Percentiles rank a stretch among this genome's conserved stretches.
Conservation (phyloP, 1,140 invertebrate genomes). For the Copidosoma floridanum region DNA sequence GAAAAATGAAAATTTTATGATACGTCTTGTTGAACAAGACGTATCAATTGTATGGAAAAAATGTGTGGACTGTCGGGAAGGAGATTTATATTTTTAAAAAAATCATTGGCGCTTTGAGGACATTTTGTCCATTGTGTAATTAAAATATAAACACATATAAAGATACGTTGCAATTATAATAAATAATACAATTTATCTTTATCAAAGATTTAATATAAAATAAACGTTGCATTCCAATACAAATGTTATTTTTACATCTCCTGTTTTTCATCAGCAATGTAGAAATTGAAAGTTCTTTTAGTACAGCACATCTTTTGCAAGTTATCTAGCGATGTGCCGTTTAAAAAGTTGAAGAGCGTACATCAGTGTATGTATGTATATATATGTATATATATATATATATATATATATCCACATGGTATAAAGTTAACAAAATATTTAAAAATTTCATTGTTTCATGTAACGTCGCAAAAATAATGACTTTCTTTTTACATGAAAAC, state of each 20-base stretch:
- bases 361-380: background rate
- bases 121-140: conserved; percentile 20
- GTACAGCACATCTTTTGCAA: too few relatives aligned
- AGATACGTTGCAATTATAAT: conserved; percentile 22
- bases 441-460: too few relatives aligned
- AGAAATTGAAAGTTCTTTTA: too few relatives aligned
- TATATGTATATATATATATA: too few relatives aligned
- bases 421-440: background rate
- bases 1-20: background rate
- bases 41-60: conserved; percentile 3
- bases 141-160: conserved; percentile 15
- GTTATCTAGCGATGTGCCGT: too few relatives aligned
- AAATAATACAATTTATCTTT: conserved; percentile 33
- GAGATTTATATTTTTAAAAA: conserved; percentile 20
- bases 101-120: conserved; percentile 10
- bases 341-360: background rate
- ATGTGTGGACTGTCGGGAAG: conserved; percentile 18
- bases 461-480: too few relatives aligned
- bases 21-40: conserved; percentile 1
- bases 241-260: conserved; percentile 38
- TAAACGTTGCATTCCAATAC: conserved; percentile 51
- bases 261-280: background rate
- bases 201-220: conserved; percentile 48
- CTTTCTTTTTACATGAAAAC: too few relatives aligned
- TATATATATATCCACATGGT: too few relatives aligned